These are phyloP conservation scores for Andrena camellia DNA, from an alignment of 2,888 invertebrate species.

Conservation along the genomic window DNA sequence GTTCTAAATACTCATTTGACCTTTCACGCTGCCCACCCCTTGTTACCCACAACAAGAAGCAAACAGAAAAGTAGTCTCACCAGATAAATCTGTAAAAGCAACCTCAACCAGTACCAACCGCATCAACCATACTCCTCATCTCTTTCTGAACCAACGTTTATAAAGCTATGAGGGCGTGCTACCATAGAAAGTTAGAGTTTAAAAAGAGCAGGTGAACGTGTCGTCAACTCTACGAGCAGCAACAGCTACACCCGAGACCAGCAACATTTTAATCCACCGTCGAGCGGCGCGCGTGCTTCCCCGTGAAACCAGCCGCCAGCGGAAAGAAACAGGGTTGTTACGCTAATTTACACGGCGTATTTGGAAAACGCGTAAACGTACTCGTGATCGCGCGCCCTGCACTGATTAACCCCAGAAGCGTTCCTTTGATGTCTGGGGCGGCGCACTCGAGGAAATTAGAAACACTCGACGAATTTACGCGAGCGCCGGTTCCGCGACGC, in stretches of 20 bases:
- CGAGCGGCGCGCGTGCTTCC: background rate
- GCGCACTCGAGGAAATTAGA: slow-evolving; percentile 53
- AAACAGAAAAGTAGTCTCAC: no score
- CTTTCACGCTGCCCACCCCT: no score
- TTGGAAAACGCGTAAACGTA: slow-evolving; percentile 46
- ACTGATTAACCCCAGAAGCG: slow-evolving; percentile 51
- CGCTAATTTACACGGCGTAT: slow-evolving; percentile 19
- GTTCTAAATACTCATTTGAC: no score
- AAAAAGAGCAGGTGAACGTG: no score
- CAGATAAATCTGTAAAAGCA: no score
- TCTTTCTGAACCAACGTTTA: no score
- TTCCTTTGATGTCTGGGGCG: slow-evolving; percentile 49
- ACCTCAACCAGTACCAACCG: no score
- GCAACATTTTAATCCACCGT: background rate
- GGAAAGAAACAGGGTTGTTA: background rate
- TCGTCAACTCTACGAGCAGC: no score
- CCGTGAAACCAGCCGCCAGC: background rate
- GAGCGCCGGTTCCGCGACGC: slow-evolving; percentile 26
- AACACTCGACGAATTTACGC: slow-evolving; percentile 56
- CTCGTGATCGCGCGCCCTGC: slow-evolving; percentile 24
- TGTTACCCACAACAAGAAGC: no score
- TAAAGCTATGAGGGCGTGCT: no score
- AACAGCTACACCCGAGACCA: background rate
- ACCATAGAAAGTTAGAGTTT: no score
- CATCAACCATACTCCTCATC: no score